Percentiles rank a stretch among this genome's conserved stretches.
Evolutionary conservation across 1,140 invertebrate species (phyloP).

Genomic region (Daktulosphaira vitifoliae): DNA sequence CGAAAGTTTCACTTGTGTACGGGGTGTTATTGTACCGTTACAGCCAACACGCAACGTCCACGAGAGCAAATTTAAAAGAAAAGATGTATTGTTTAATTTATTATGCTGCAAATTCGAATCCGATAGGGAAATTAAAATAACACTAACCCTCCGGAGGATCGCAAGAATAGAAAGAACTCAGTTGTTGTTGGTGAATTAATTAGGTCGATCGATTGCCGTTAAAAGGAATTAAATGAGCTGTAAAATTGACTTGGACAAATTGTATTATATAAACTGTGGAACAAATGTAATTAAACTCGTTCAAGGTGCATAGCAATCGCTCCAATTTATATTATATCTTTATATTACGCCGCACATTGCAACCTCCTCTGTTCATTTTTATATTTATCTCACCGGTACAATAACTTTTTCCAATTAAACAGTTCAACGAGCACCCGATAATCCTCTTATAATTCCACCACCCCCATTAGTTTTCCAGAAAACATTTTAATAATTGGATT

Average conservation of each 20-base stretch:
- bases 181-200: conserved; percentile 17
- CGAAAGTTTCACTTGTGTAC: too few species aligned
- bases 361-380: background rate
- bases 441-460: background rate
- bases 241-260: conserved; percentile 30
- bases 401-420: conserved; percentile 23
- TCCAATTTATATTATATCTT: conserved; percentile 19
- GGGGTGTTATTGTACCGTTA: too few species aligned
- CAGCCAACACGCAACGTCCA: too few species aligned
- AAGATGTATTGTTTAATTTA: too few species aligned
- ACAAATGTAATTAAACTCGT: conserved; percentile 30
- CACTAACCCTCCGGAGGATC: too few species aligned
- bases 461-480: too few species aligned
- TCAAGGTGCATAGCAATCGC: conserved; percentile 6
- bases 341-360: conserved; percentile 1
- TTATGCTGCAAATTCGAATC: too few species aligned
- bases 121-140: too few species aligned
- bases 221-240: conserved; percentile 27
- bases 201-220: conserved; percentile 23
- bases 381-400: background rate
- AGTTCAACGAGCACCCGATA: conserved; percentile 7
- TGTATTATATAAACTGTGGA: conserved; percentile 22
- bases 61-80: too few species aligned
- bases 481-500: too few species aligned
- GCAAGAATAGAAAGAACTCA: too few species aligned